Base-by-base conservation (phyloP, 2,113 vertebrate genomes). In the Myodes glareolus region DNA sequence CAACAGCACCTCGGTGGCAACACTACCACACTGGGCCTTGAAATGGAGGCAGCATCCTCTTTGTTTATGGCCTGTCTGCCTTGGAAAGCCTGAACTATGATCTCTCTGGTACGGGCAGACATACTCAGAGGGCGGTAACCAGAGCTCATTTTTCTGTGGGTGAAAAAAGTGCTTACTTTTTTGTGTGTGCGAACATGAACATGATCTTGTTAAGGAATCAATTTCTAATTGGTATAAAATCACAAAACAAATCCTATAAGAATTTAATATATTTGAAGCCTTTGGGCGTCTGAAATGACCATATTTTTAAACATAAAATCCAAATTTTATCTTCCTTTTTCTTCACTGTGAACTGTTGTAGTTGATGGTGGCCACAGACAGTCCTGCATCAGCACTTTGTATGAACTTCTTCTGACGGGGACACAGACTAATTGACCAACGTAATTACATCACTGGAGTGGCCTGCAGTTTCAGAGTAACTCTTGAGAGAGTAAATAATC, bases 401-500 rank as follows among this genome's bases (percentile, higher is more conserved):
- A 23, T 17, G 29, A 25, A 42, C 33, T 76, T 23, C 47, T 39
- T 50, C 23, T 73, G 70, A 93, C 70, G 95, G 92, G 88, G 73
- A 68, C 33, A 91, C 76, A 85, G 50, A 93, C 70, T 61, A 81
- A 33, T n/a, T 96, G 91, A 95, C 91, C 95, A 94, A 80, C 36
- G 91, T 91, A 96, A 96, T 95, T 97, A 89, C 7, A 91, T 82
- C 58, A 80, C 65, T 78, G 61, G 16, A 91, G 25, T 7, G 67
- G 65, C 42, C 52, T 58, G 47, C 81, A 95, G 89, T 88, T 92
- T 92, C 88, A 94, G 96, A 95, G 68, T 78, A 94, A 88, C 61
- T 92, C 80, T 94, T 77, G 31, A 92, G 42, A 85, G 31, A 96
- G 45, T 67, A 94, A 93, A 96, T 94, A 94, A 92, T 80, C 27